Evolutionary conservation across 1,140 invertebrate species (phyloP), one percentile per base, ranked within the genome.

Genomic region (Diplogasteroides magnus): DNA sequence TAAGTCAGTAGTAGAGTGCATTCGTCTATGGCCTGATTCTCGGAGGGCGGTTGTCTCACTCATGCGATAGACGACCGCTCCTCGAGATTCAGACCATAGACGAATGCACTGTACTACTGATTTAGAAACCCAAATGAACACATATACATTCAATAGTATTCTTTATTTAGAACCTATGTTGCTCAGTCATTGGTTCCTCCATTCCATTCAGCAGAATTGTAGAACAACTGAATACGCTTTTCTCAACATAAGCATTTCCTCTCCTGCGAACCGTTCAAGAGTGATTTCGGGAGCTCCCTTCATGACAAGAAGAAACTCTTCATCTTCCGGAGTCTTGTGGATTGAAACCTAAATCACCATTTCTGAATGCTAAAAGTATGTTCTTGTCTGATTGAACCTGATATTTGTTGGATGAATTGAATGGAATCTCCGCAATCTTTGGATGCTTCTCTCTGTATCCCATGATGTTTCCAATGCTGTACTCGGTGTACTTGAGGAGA

Each of bases 341-440:
- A 98, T 88, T 2, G 95, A 98, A 32, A 96, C 91, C 55, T 72
- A n/a, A 14, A 29, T 13, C 28, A 31, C 3, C 0, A 23, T n/a
- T 31, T 23, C 26, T 25, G 25, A 25, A 68, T n/a, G n/a, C n/a
- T n/a, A 15, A n/a, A 0, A 69, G 25, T 26, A 72, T 25, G 48
- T 63, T 13, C 31, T 61, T 31, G 32, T 37, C n/a, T n/a, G n/a
- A 57, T 0, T 55, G 56, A 0, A 65, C 64, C 86, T 93, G 94
- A 85, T 96, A 98, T 85, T 98, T 98, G 85, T 98, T 98, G 76
- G 93, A 96, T 0, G 96, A 98, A 85, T 98, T 98, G 88, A 98
- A 99, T 28, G 96, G 96, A 85, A 99, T 90, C 87, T 98, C 96
- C 84, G 90, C 92, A 60, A 93, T 90, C 87, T 98, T 99, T 86